Conservation (phyloP, 2,113 vertebrate genomes). For the Coptodon bakossiorum region DNA sequence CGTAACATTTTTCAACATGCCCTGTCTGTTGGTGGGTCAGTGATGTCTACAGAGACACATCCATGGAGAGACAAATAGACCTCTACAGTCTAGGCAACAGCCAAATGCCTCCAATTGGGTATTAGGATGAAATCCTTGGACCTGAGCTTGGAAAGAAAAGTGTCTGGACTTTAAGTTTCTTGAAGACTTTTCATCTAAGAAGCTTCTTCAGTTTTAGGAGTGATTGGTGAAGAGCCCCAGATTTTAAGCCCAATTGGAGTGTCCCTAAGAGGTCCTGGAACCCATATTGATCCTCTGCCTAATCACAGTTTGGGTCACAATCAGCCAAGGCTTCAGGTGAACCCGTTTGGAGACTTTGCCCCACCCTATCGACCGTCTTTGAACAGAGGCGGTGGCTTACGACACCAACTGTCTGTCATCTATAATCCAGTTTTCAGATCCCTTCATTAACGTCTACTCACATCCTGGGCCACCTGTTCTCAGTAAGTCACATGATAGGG, state of each 20-base stretch:
- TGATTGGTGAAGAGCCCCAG: not conserved
- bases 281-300: not conserved
- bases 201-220: not conserved
- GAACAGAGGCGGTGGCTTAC: not conserved
- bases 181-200: not conserved
- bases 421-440: not conserved
- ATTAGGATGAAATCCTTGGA: not conserved
- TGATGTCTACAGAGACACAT: not conserved
- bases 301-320: not conserved
- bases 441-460: not conserved
- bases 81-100: not conserved
- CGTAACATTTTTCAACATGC: not conserved
- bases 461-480: not conserved
- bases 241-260: not conserved
- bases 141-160: not conserved
- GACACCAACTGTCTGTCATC: not conserved
- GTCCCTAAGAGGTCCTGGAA: not conserved
- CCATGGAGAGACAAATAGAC: not conserved
- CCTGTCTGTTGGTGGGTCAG: not conserved
- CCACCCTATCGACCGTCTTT: not conserved
- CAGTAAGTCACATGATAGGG: not conserved
- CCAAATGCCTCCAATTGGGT: not conserved
- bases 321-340: not conserved
- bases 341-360: not conserved
- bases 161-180: not conserved